Evolutionary conservation across 2,797 vertebrate species (phyloP).

Genomic region (Pampus argenteus): DNA sequence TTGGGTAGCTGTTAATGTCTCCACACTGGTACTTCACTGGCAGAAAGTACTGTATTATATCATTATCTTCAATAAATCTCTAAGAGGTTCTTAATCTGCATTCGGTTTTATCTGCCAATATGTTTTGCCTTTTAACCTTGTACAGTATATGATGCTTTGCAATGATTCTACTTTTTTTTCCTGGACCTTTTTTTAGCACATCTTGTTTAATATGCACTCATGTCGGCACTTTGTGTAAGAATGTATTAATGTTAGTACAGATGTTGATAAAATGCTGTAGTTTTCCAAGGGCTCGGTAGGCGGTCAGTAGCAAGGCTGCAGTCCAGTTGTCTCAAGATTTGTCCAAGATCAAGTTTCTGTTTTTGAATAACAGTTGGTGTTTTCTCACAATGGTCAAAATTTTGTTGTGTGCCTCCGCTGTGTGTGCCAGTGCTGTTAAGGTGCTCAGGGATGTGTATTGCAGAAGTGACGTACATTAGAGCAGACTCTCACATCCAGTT

Average conservation of each 20-base stretch:
- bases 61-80: slow-evolving; percentile 27
- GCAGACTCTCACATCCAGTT: slow-evolving; percentile 15
- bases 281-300: slow-evolving; percentile 4
- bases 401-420: slow-evolving; percentile 22
- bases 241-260: slow-evolving; percentile 44
- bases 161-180: slow-evolving; percentile 24
- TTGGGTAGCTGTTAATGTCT: slow-evolving; percentile 64
- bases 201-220: slow-evolving; percentile 69
- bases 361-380: background rate
- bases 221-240: slow-evolving; percentile 62
- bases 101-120: slow-evolving; percentile 25
- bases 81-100: slow-evolving; percentile 23
- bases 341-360: slow-evolving; percentile 13
- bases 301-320: slow-evolving; percentile 7
- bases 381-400: slow-evolving; percentile 7
- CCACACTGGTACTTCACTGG: slow-evolving; percentile 69
- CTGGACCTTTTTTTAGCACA: slow-evolving; percentile 39
- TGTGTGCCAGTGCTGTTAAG: slow-evolving; percentile 7
- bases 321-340: slow-evolving; percentile 4
- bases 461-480: slow-evolving; percentile 1
- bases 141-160: slow-evolving; percentile 28
- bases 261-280: slow-evolving; percentile 41
- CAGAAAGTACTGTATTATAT: slow-evolving; percentile 56
- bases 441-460: slow-evolving; percentile 37
- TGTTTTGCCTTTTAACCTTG: slow-evolving; percentile 37